Conservation (phyloP, 1,140 invertebrate genomes). For the Paracyclopina nana region DNA sequence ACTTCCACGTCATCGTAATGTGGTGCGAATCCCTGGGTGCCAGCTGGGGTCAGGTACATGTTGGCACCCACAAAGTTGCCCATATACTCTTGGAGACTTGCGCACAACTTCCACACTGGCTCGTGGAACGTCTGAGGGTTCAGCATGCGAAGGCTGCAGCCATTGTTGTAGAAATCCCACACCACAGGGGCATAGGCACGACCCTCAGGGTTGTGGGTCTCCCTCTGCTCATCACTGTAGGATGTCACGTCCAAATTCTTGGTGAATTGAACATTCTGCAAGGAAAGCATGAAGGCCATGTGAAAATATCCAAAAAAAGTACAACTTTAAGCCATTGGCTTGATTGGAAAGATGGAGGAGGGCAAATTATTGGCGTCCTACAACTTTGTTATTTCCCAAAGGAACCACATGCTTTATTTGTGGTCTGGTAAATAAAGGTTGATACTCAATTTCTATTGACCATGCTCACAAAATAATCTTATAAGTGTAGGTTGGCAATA, state of each 20-base stretch:
- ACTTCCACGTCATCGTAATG: constrained; percentile 98
- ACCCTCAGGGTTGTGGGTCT: constrained; percentile 59
- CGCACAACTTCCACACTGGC: constrained; percentile 36
- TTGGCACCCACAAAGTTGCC: constrained; percentile 27
- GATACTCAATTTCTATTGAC: background rate
- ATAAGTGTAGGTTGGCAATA: background rate
- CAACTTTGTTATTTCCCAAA: background rate
- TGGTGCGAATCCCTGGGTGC: constrained; percentile 89
- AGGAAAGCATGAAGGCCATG: constrained; percentile 46
- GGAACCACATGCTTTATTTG: background rate
- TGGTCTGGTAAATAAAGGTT: background rate
- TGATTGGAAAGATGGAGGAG: too few relatives aligned
- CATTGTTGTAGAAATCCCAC: constrained; percentile 76
- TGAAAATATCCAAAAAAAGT: background rate
- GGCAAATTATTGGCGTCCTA: too few relatives aligned
- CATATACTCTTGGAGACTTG: constrained; percentile 81
- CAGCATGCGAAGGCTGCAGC: constrained; percentile 70
- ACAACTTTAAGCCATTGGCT: too few relatives aligned
- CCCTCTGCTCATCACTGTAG: constrained; percentile 50
- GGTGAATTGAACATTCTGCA: constrained; percentile 59
- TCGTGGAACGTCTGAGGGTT: constrained; percentile 78
- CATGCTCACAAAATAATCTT: background rate
- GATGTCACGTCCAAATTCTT: constrained; percentile 79
- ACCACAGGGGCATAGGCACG: constrained; percentile 47
- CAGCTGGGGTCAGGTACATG: constrained; percentile 77